Evolutionary conservation across 1,140 invertebrate species (phyloP).

Genomic region (Heterodera schachtii): DNA sequence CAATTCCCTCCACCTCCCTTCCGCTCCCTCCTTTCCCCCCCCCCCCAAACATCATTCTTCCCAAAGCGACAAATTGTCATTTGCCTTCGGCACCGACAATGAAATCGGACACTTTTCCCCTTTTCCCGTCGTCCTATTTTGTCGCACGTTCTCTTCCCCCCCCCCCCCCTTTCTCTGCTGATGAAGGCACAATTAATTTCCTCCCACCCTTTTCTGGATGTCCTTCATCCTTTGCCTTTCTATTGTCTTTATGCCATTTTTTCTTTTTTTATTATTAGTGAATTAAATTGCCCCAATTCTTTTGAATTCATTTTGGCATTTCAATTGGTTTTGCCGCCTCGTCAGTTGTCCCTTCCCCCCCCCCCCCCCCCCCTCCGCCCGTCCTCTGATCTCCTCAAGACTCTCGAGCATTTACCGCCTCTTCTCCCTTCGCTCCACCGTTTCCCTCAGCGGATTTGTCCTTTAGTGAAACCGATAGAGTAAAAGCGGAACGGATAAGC

Average conservation of each 20-base stretch:
- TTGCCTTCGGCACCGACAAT: not conserved
- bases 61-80: conserved; percentile 12
- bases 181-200: conserved; percentile 15
- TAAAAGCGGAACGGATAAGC: not conserved
- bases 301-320: not conserved
- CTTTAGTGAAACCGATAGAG: not conserved
- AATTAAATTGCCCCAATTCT: not conserved
- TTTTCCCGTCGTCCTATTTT: conserved; percentile 13
- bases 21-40: not conserved
- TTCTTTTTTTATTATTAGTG: not conserved
- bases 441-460: not conserved
- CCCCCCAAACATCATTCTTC: not conserved
- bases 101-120: conserved; percentile 7
- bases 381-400: not conserved
- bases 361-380: too few relatives aligned
- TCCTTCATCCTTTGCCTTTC: not conserved
- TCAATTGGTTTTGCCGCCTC: not conserved
- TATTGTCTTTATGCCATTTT: not conserved
- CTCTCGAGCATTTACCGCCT: not conserved
- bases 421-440: not conserved
- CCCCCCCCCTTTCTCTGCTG: not conserved
- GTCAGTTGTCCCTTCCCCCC: not conserved
- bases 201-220: conserved; percentile 10
- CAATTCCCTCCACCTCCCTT: not conserved
- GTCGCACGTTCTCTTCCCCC: not conserved